Percentiles rank a stretch among this genome's conserved stretches.
These are phyloP conservation scores for Drosophila bocki DNA, from an alignment of 1,140 invertebrate genomes.

Conservation along the genomic window DNA sequence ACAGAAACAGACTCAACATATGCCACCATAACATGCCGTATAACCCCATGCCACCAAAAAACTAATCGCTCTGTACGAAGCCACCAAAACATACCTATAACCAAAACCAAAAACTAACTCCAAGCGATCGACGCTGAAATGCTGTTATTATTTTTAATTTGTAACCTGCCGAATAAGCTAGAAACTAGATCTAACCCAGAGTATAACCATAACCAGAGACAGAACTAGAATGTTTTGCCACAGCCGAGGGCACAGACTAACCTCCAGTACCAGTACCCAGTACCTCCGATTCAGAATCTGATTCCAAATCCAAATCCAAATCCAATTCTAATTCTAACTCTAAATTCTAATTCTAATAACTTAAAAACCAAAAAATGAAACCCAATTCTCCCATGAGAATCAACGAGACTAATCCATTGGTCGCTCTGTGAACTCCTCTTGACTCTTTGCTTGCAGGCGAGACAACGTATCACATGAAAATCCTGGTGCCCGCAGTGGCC, in stretches of 20 bases:
- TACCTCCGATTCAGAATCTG: constrained; percentile 1
- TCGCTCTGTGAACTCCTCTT: constrained; percentile 49
- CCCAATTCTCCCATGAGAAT: constrained; percentile 18
- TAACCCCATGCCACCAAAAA: constrained; percentile 21
- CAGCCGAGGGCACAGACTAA: constrained; percentile 42
- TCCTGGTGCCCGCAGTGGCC: constrained; percentile 97
- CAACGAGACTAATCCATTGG: constrained; percentile 47
- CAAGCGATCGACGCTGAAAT: constrained; percentile 39
- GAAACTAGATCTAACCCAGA: constrained; percentile 24
- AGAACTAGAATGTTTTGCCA: constrained; percentile 40
- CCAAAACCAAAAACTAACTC: constrained; percentile 18
- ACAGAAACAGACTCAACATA: constrained; percentile 27
- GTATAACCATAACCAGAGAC: constrained; percentile 15
- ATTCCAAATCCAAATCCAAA: constrained; percentile 4
- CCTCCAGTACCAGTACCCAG: constrained; percentile 36
- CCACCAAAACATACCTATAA: constrained; percentile 7
- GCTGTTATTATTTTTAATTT: constrained; percentile 84
- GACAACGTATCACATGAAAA: constrained; percentile 96
- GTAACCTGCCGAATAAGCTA: constrained; percentile 54
- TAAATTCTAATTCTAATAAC: neutral
- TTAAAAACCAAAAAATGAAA: neutral
- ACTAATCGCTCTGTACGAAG: constrained; percentile 19
- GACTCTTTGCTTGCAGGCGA: constrained; percentile 86
- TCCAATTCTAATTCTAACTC: constrained; percentile 16
- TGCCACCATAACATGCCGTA: constrained; percentile 48